Base-by-base conservation (phyloP, 2,888 invertebrate species). In the Limenitis camilla region DNA sequence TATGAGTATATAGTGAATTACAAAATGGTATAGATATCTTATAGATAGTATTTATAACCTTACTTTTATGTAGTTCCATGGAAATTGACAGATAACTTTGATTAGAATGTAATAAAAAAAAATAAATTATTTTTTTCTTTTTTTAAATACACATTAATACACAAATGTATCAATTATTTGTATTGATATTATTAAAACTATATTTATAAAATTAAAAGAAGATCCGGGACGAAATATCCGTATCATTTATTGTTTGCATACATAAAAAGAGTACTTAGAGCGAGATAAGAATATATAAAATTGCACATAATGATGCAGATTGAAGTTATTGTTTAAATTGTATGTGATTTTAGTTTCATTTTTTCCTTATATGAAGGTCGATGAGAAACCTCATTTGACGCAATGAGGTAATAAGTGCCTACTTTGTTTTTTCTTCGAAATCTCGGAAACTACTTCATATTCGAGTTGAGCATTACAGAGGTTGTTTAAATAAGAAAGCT, bases 311-410 rank as follows among this genome's bases (percentile, higher is more conserved):
- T 48, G 42, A 48, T 42, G 48, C 47, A 46, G 40, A 8, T 52
- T 52, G 39, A 42, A 52, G 42, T 52, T 43, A 52, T 52, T 52
- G 39, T 48, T 52, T 48, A 42, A 52, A 43, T 48, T 52, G 39
- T 38, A 48, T 48, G 48, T 48, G 48, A 48, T 52, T 52, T 52
- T 43, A 48, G 47, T 32, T 32, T 43, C 40, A 48, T 43, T 48
- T 48, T 52, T 52, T 52, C 52, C 48, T 52, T 39, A 52, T 52
- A 48, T 45, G 50, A 51, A 51, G 50, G 50, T 51, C 40, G 32
- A 45, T 39, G 19, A 39, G 43, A 43, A 51, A 44, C 44, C 50
- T 51, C 33, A 50, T 50, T 44, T 50, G 39, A 39, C 11, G 43
- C 42, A 43, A 40, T 50, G 44, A 50, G 44, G 44, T 43, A 40